Percentiles rank a stretch among this genome's conserved stretches.
Evolutionary conservation across 2,797 vertebrate species (phyloP).

Genomic region (Clarias laeviceps): DNA sequence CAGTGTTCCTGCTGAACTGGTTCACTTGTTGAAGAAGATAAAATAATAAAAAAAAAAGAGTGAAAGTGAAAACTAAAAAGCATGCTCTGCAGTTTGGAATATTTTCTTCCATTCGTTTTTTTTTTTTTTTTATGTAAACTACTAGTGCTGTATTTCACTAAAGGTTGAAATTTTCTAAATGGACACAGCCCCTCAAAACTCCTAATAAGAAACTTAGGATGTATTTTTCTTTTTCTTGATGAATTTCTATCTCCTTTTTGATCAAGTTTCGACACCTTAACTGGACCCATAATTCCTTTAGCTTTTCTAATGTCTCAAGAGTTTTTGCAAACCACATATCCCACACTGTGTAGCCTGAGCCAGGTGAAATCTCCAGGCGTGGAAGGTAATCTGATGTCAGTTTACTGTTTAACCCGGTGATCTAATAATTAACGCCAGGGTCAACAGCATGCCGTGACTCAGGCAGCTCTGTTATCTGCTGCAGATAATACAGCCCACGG

Average conservation of each 20-base stretch:
- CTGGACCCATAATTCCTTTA: not conserved
- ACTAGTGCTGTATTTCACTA: not conserved
- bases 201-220: not conserved
- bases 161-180: not conserved
- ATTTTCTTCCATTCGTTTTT: not conserved
- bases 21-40: not conserved
- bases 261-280: not conserved
- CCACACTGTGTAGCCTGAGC: not conserved
- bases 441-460: constrained; percentile 43
- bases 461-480: constrained; percentile 43
- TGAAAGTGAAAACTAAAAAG: not conserved
- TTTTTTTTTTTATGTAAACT: not conserved
- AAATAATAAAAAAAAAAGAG: not conserved
- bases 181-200: not conserved
- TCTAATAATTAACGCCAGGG: constrained; percentile 53
- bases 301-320: not conserved
- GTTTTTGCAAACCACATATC: not conserved
- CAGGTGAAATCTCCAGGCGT: not conserved
- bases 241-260: not conserved
- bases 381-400: constrained; percentile 33
- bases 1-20: not conserved
- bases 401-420: constrained; percentile 44
- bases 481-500: constrained; percentile 34
- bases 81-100: not conserved
- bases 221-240: not conserved